phyloP scores from a whole-genome alignment of 1,140 invertebrate species.

The Hermatobates lingyangjiaoensis region DNA sequence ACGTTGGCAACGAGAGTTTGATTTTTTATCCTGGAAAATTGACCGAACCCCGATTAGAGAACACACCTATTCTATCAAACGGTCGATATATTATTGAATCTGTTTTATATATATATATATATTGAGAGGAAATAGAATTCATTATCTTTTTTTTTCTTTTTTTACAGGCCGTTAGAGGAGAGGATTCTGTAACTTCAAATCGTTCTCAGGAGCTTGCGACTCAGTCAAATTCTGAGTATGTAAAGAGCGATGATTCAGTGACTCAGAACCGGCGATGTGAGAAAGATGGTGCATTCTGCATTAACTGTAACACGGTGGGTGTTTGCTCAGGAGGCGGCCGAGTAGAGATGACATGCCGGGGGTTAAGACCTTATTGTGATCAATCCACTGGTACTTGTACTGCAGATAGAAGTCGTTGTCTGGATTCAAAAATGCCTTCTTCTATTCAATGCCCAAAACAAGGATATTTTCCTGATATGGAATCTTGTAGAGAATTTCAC shows the following conservation, averaged over 20 bases:
- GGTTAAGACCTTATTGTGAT: neutral
- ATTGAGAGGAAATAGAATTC: too few relatives aligned
- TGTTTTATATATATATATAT: too few relatives aligned
- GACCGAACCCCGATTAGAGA: too few relatives aligned
- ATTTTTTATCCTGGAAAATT: too few relatives aligned
- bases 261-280: neutral
- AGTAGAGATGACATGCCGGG: neutral
- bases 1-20: too few relatives aligned
- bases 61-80: too few relatives aligned
- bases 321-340: neutral
- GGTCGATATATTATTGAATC: too few relatives aligned
- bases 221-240: neutral
- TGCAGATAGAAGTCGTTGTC: neutral
- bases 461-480: neutral
- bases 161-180: too few relatives aligned
- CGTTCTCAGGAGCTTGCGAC: neutral
- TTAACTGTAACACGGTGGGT: neutral
- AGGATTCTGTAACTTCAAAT: too few relatives aligned
- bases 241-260: neutral
- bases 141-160: too few relatives aligned
- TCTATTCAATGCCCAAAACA: neutral
- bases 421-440: neutral
- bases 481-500: neutral
- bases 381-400: neutral
- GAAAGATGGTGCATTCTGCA: neutral